Percentiles rank a stretch among this genome's conserved stretches.
Evolutionary conservation across 2,888 invertebrate species (phyloP).

Genomic region (Metacarcinus magister): DNA sequence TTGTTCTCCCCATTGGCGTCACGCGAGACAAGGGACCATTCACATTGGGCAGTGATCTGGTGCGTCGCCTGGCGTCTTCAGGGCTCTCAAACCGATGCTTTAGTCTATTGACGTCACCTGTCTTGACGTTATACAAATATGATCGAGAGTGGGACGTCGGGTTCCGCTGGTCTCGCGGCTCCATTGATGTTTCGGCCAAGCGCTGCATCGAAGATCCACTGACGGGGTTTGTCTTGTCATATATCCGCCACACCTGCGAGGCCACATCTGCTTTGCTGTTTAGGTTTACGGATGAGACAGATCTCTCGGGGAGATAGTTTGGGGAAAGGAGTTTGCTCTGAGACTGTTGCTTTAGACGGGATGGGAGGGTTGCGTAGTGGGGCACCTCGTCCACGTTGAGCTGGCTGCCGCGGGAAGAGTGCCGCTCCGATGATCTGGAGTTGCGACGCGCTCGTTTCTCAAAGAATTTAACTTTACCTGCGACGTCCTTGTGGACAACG

Average conservation of each 20-base stretch:
- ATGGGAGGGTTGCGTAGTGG: constrained; percentile 79
- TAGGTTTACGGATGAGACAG: constrained; percentile 78
- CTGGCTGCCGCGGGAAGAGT: constrained; percentile 78
- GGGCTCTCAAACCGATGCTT: constrained; percentile 79
- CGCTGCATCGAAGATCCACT: constrained; percentile 73
- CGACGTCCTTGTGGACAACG: constrained; percentile 82
- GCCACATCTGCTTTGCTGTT: constrained; percentile 72
- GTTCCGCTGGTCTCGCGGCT: constrained; percentile 52
- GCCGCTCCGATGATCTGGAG: constrained; percentile 80
- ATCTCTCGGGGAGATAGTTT: constrained; percentile 79
- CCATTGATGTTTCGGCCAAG: constrained; percentile 61
- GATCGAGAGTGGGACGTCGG: constrained; percentile 79
- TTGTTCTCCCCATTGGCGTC: constrained; percentile 77
- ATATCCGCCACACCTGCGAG: constrained; percentile 72
- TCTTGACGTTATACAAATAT: constrained; percentile 81
- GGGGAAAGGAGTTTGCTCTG: constrained; percentile 75
- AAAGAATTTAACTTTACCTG: constrained; percentile 82
- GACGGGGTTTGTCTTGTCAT: constrained; percentile 77
- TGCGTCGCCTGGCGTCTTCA: constrained; percentile 73
- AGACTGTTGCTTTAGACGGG: constrained; percentile 72
- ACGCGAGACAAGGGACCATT: constrained; percentile 77
- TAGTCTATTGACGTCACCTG: constrained; percentile 80
- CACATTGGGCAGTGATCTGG: constrained; percentile 79
- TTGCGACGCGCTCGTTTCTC: constrained; percentile 81
- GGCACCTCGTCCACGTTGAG: constrained; percentile 78